Evolutionary conservation across 2,113 vertebrate genomes (phyloP).

Genomic region (Gallinago media): DNA sequence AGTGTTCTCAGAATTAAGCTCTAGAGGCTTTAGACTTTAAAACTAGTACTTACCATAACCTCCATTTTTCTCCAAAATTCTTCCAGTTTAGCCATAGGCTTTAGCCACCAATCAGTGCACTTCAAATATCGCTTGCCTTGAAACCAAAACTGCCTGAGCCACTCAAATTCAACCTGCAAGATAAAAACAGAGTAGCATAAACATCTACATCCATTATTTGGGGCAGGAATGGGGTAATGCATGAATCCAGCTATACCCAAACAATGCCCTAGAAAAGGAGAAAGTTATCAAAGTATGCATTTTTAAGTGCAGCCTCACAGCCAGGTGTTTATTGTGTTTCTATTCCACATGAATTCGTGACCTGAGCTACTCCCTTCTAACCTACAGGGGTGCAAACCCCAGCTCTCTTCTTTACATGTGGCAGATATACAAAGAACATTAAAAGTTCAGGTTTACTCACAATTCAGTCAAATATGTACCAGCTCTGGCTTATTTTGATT

Average conservation of each 20-base stretch:
- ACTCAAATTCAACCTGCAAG: constrained; percentile 93
- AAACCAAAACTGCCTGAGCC: constrained; percentile 98
- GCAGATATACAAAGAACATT: background rate
- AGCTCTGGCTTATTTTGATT: background rate
- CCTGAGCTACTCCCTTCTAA: background rate
- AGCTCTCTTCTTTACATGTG: background rate
- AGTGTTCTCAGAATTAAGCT: background rate
- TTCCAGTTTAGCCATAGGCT: constrained; percentile 90
- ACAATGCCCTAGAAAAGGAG: background rate
- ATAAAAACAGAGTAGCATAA: background rate
- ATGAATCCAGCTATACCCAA: background rate
- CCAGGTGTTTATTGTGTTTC: background rate
- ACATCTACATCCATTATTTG: background rate
- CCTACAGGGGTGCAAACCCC: background rate
- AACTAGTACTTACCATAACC: constrained; percentile 83
- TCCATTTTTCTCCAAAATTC: constrained; percentile 94
- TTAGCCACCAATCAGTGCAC: constrained; percentile 93
- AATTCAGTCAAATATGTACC: background rate
- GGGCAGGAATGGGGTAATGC: background rate
- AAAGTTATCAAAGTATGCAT: background rate
- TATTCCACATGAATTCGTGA: background rate
- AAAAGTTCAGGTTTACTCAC: background rate
- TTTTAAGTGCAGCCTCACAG: background rate
- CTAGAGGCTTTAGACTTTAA: background rate
- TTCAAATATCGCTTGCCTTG: constrained; percentile 91